Base-by-base conservation (phyloP, 2,797 vertebrate species). In the Pteropus rufus region DNA sequence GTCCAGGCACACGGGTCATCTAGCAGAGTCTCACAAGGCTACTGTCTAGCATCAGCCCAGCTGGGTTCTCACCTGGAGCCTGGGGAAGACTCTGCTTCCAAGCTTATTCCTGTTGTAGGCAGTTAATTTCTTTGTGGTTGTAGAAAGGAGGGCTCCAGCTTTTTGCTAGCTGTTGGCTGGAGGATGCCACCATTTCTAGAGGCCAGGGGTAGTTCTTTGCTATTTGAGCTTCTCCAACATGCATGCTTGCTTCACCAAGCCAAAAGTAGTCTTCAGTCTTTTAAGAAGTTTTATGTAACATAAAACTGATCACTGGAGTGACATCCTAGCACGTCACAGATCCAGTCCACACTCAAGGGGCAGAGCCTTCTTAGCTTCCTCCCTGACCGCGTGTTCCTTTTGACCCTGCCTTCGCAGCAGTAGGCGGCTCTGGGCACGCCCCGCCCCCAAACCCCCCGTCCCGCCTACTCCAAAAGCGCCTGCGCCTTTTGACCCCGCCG, bases 401-500 rank as follows among this genome's bases (percentile, higher is more conserved):
- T 96, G 97, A 34, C 46, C 95, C 92, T 4, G 3, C 44, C 64
- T 7, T 21, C 21, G 2, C 26, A 49, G 1, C 76, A 0, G 18
- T 12, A 0, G 15, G 46, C 3, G 0, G 52, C 24, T 4, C 62
- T 0, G 24, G 36, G 44, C 44, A 41, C 2, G 49, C 39, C 0
- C 3, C 3, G 0, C 12, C 2, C 0, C 6, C 36, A 36, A 36
- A 36, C 36, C 36, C 2, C 4, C 5, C 9, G 3, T 36, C 3
- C 29, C 26, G 44, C 44, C 46, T 46, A 46, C 19, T 31, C 3
- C 4, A 11, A 0, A 7, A 72, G 10, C 69, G 75, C 90, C 64
- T 0, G 26, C 10, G 41, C 14, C 1, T 0, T 75, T 75, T 96
- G 96, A 39, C 58, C 84, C 92, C 12, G 2, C 34, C 56, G 56